Evolutionary conservation across 2,797 vertebrate species (phyloP).

Genomic region (Rhabdomys pumilio): DNA sequence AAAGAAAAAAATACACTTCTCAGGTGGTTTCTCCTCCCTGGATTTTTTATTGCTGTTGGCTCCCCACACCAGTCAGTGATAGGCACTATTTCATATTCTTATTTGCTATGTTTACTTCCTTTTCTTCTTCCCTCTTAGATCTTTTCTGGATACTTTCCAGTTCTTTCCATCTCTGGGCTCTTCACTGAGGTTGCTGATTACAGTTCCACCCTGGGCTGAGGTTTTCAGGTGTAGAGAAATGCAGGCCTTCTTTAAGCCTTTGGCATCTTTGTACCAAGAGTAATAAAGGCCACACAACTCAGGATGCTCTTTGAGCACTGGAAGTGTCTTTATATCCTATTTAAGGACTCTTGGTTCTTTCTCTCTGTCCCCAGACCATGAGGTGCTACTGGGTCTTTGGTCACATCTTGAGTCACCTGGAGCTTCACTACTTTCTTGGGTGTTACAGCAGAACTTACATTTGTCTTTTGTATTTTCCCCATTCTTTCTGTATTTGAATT

Average conservation of each 20-base stretch:
- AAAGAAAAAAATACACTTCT: no score
- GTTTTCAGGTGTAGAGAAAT: background rate
- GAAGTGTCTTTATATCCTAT: fast-evolving
- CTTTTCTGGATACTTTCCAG: background rate
- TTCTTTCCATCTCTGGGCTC: background rate
- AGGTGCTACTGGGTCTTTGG: background rate
- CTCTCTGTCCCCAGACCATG: background rate
- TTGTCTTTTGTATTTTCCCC: slow-evolving; percentile 9
- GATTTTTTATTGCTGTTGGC: no score
- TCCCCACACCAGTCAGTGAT: no score
- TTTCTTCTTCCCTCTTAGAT: background rate
- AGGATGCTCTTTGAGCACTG: background rate
- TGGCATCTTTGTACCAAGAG: background rate
- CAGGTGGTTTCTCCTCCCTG: no score
- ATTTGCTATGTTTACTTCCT: background rate
- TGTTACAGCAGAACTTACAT: background rate
- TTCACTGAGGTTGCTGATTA: background rate
- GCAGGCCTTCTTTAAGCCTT: background rate
- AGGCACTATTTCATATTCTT: background rate
- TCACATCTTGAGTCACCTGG: background rate
- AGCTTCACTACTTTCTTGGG: background rate
- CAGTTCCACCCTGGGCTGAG: background rate
- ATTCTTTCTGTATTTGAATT: background rate
- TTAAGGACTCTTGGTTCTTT: no score
- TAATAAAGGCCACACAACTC: background rate